Base-by-base conservation (phyloP, 2,113 vertebrate genomes). In the Pterocles gutturalis region DNA sequence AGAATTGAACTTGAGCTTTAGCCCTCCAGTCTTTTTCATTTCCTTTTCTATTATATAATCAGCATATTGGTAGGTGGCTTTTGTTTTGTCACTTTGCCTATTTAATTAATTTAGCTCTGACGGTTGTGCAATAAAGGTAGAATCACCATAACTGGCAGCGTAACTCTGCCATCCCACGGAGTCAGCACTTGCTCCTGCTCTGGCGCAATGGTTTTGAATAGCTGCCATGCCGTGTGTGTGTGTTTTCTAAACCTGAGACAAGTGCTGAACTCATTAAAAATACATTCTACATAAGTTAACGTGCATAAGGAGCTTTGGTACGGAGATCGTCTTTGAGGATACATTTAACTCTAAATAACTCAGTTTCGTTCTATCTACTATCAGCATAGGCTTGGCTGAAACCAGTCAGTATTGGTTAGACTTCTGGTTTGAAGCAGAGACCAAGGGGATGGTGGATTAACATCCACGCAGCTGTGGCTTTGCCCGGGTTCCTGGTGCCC, bases 241-340 rank as follows among this genome's bases (percentile, higher is more conserved):
- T 83, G 90, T 78, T 83, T 93, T 61, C 91, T 78, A 92, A 97
- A 97, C 96, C 95, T 7, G 1, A 96, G 45, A 91, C 97, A 51
- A 96, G 51, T 67, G 76, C 93, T 93, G 85, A 84, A 92, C 89
- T 96, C 88, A 88, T 96, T 96, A 95, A 95, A 96, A 88, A 91
- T 95, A 77, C 78, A 84, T 80, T 71, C 80, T 91, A 12, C 71
- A 13, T 43, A 91, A 92, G 93, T 93, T 94, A 87, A 72, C 83
- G 83, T 76, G 76, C 96, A 43, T 94, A 95, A 98, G 96, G 83
- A 88, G 96, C 98, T 98, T 98, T 98, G 97, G 97, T 98, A 51
- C 87, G 41, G 64, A 85, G 89, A 76, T 94, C 58, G 92, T 87
- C 88, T 93, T 95, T 93, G 93, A 81, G 80, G 81, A 86, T 93